phyloP scores from a whole-genome alignment of 2,888 invertebrate genomes.

The Drosophila picticornis region DNA sequence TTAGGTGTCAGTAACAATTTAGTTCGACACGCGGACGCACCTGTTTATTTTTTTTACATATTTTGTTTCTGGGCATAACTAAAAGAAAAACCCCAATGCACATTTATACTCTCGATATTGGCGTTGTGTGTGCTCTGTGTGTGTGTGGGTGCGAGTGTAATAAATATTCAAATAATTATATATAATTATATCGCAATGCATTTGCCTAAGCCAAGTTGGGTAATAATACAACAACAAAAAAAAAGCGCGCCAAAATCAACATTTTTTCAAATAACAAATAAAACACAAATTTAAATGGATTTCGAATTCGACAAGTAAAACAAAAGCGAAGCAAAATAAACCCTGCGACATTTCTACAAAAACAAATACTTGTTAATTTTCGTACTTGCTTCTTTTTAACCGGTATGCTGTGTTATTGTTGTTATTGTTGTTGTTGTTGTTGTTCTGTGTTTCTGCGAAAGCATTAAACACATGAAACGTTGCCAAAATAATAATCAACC shows the following conservation, averaged over 20 bases:
- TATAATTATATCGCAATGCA: constrained; percentile 13
- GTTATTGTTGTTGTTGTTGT: not conserved
- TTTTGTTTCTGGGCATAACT: constrained; percentile 50
- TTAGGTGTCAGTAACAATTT: constrained; percentile 85
- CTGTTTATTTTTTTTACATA: constrained; percentile 62
- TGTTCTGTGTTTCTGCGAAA: constrained; percentile 15
- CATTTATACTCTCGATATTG: constrained; percentile 9
- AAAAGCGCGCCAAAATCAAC: constrained; percentile 21
- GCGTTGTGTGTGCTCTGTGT: constrained; percentile 10
- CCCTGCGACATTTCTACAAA: not conserved
- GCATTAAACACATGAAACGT: constrained; percentile 12
- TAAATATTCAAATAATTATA: constrained; percentile 14
- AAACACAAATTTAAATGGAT: not conserved
- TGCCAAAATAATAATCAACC: constrained; percentile 23
- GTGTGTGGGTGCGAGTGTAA: constrained; percentile 20
- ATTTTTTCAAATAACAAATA: constrained; percentile 9
- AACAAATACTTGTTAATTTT: constrained; percentile 6
- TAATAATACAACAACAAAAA: not conserved
- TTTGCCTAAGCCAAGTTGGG: constrained; percentile 6
- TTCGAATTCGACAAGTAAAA: constrained; percentile 2
- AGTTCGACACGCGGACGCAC: constrained; percentile 81
- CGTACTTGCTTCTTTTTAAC: constrained; percentile 13
- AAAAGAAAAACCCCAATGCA: constrained; percentile 24
- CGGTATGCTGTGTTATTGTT: constrained; percentile 12
- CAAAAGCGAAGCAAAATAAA: not conserved